Evolutionary conservation across 1,140 invertebrate genomes (phyloP).

Genomic region (Pectinophora gossypiella): DNA sequence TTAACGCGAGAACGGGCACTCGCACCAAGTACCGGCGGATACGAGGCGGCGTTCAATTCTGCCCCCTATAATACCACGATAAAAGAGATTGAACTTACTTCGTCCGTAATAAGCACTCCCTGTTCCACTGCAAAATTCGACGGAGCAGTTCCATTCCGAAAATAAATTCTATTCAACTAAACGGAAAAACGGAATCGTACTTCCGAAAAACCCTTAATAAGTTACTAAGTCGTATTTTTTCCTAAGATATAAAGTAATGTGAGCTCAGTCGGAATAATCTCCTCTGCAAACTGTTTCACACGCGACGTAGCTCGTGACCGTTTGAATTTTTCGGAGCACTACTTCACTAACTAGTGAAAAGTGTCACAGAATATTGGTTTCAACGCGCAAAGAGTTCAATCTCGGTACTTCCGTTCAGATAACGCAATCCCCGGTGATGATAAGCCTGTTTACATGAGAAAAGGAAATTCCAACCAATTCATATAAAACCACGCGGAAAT

Average conservation of each 20-base stretch:
- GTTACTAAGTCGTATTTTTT: background rate
- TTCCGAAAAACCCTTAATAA: too few species aligned
- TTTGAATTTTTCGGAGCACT: slow-evolving; percentile 10
- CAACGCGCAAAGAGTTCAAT: slow-evolving; percentile 28
- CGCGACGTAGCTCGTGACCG: background rate
- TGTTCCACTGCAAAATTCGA: slow-evolving; percentile 35
- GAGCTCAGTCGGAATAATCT: background rate
- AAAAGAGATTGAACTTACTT: slow-evolving; percentile 69
- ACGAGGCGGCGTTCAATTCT: slow-evolving; percentile 49
- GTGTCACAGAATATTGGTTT: slow-evolving; percentile 35
- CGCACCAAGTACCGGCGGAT: slow-evolving; percentile 40
- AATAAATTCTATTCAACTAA: slow-evolving; percentile 19
- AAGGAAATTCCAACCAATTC: slow-evolving; percentile 16
- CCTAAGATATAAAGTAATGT: background rate
- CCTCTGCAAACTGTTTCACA: background rate
- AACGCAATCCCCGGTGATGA: slow-evolving; percentile 25
- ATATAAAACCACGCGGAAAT: slow-evolving; percentile 15
- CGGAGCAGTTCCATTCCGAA: slow-evolving; percentile 39
- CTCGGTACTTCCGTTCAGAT: slow-evolving; percentile 25
- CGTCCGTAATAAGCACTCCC: slow-evolving; percentile 51
- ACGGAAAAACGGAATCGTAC: too few species aligned
- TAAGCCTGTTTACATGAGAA: slow-evolving; percentile 21
- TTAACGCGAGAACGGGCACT: slow-evolving; percentile 54
- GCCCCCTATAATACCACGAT: slow-evolving; percentile 54
- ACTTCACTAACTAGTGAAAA: background rate